Evolutionary conservation across 2,113 vertebrate species (phyloP).

Genomic region (Spea multiplicata): DNA sequence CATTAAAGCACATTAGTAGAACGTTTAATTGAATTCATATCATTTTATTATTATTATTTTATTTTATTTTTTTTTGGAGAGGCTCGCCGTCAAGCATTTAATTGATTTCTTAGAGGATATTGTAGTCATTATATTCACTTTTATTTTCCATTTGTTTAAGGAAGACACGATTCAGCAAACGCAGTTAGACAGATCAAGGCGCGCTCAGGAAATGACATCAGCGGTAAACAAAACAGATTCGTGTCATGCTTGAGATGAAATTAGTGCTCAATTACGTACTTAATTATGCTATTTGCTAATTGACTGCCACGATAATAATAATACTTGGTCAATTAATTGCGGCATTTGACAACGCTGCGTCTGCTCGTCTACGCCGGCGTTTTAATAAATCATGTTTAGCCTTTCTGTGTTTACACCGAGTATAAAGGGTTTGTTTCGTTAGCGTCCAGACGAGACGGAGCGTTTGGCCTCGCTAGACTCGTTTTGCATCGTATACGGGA

Average conservation of each 20-base stretch:
- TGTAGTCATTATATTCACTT: conserved; percentile 41
- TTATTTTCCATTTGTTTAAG: conserved; percentile 20
- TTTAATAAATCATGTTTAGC: no score
- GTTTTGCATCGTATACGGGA: no score
- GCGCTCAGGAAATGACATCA: conserved; percentile 39
- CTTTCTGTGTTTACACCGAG: no score
- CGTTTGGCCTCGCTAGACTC: no score
- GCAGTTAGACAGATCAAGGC: conserved; percentile 5
- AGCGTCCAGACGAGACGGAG: no score
- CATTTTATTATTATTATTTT: background rate
- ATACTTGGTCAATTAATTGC: conserved; percentile 33
- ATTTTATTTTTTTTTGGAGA: background rate
- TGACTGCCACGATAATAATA: conserved; percentile 35
- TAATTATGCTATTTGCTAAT: conserved; percentile 39
- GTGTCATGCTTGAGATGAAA: conserved; percentile 22
- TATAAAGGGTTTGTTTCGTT: no score
- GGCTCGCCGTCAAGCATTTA: conserved; percentile 32
- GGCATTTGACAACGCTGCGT: conserved; percentile 20
- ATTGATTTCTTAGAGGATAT: conserved; percentile 44
- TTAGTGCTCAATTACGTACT: conserved; percentile 29
- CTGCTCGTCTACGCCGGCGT: background rate
- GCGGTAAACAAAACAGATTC: conserved; percentile 34
- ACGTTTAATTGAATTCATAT: conserved; percentile 39
- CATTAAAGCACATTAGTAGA: conserved; percentile 27
- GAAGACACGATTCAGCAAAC: conserved; percentile 10